Evolutionary conservation across 2,797 vertebrate species (phyloP).

Genomic region (Fistularia tabacaria): DNA sequence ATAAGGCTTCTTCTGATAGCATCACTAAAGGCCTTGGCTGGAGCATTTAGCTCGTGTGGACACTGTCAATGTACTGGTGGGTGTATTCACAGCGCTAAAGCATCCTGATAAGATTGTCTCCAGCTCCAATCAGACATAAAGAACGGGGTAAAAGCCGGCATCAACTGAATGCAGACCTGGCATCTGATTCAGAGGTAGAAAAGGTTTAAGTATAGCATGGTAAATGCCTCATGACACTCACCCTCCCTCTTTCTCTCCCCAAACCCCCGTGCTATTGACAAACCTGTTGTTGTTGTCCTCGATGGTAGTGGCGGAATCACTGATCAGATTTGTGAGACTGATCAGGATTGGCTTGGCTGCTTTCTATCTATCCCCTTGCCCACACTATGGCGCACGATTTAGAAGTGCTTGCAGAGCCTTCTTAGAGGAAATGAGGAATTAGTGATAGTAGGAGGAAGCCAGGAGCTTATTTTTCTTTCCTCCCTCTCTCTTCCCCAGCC

Average conservation of each 20-base stretch:
- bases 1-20: constrained; percentile 44
- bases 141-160: constrained; percentile 66
- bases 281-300: constrained; percentile 67
- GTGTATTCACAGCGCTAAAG: constrained; percentile 63
- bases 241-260: constrained; percentile 48
- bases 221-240: constrained; percentile 67
- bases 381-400: constrained; percentile 68
- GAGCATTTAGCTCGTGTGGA: constrained; percentile 65
- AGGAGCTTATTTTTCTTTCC: constrained; percentile 71
- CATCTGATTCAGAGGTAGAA: constrained; percentile 72
- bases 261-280: constrained; percentile 57
- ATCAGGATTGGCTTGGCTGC: constrained; percentile 64
- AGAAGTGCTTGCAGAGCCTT: constrained; percentile 64
- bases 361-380: constrained; percentile 58
- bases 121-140: constrained; percentile 62
- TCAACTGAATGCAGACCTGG: constrained; percentile 69
- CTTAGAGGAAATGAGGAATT: constrained; percentile 79
- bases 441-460: constrained; percentile 75
- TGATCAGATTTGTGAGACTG: constrained; percentile 74
- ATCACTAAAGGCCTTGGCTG: constrained; percentile 60
- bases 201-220: constrained; percentile 62
- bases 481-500: constrained; percentile 34
- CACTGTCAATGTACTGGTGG: constrained; percentile 66
- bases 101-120: constrained; percentile 65
- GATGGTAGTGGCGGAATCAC: constrained; percentile 58